phyloP scores from a whole-genome alignment of 2,113 vertebrate species.

The Gambusia affinis region DNA sequence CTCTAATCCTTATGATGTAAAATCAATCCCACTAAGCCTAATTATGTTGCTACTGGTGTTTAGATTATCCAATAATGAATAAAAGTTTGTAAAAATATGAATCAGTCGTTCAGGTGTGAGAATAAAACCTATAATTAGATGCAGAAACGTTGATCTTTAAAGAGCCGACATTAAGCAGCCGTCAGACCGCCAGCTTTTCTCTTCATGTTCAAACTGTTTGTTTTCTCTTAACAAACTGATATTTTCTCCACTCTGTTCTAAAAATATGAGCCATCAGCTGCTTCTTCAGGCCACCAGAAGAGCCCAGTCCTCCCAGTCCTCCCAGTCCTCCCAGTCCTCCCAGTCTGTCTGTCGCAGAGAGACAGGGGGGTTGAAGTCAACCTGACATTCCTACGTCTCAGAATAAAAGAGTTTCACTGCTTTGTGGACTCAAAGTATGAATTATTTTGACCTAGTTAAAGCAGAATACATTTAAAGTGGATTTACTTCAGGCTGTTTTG shows the following conservation, averaged over 20 bases:
- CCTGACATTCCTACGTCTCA: too few relatives aligned
- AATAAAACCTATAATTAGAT: background rate
- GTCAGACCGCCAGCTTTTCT: background rate
- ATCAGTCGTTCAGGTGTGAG: background rate
- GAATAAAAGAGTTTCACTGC: too few relatives aligned
- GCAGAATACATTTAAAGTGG: background rate
- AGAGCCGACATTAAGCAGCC: background rate
- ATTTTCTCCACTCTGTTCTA: background rate
- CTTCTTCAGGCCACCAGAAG: too few relatives aligned
- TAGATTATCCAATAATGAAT: background rate
- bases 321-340: too few relatives aligned
- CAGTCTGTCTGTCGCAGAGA: background rate
- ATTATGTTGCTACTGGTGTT: background rate
- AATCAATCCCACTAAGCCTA: background rate
- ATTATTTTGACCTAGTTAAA: background rate
- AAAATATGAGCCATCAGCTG: slow-evolving; percentile 1
- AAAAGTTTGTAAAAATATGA: background rate
- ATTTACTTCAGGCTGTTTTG: too few relatives aligned
- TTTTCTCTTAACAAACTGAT: background rate
- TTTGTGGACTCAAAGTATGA: background rate
- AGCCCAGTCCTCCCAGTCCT: background rate
- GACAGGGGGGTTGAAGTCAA: too few relatives aligned
- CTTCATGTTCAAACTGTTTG: background rate
- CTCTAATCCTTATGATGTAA: too few relatives aligned
- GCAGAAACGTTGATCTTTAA: background rate